Base-by-base conservation (phyloP, 1,140 invertebrate species). In the Vanessa atalanta region DNA sequence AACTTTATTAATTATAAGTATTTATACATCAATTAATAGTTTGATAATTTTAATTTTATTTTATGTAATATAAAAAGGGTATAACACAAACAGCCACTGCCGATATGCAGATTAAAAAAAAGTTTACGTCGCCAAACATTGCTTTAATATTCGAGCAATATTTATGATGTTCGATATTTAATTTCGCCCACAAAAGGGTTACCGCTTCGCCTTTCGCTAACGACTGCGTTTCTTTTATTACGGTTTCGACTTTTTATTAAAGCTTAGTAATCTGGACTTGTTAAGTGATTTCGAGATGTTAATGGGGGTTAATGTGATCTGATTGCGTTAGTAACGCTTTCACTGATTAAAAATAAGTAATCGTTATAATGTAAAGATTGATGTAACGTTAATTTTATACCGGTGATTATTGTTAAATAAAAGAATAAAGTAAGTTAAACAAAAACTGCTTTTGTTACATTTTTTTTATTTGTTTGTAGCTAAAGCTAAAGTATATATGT, bases 221-320 rank as follows among this genome's bases (percentile, higher is more conserved):
- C 84, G 83, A 84, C 75, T 78, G 80, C 20, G 65, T 65, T 47
- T 76, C 79, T 83, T 82, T 83, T 86, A 81, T 82, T 77, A 79
- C 57, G 70, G 63, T 20, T 65, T 65, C 13, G 16, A 61, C 68
- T 51, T 70, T 70, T 70, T 71, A 65, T 61, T 63, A 47, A 70
- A 78, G 76, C 78, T 78, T 86, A 23, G 57, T 61, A 89, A 88
- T 82, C 84, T 77, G 72, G 70, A 79, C 77, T 87, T 84, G 84
- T 85, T 88, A 87, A 87, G 83, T 88, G 85, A 88, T 87, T 87
- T 72, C 65, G 57, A 61, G 63, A 84, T 84, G 85, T 86, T 84
- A 87, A 87, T 87, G 82, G 77, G 63, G 47, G 76, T 81, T 85
- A 87, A 88, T 88, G 83, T 82, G 79, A 48, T 70, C 57, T 78